Evolutionary conservation across 92 coral and sea anemone genomes (phyloP), one percentile per base, ranked within the genome.

Genomic region (Meandrina meandrites): DNA sequence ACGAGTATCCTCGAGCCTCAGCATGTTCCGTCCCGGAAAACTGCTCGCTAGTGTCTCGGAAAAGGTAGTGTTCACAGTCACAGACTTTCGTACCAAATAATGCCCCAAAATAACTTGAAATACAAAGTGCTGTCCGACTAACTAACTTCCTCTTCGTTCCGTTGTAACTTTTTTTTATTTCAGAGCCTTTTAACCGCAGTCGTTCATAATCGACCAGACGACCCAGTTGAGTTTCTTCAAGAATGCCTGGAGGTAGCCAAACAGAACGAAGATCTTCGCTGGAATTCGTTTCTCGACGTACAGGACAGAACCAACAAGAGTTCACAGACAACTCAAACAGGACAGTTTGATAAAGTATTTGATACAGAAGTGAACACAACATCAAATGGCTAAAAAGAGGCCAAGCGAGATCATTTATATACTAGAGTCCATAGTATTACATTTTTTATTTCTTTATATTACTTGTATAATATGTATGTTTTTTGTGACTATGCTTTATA

Each of bases 111-210:
- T 40, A 40, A 40, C 45, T 40, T 40, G 45, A 40, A 40, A 40
- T 40, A 40, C 45, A 40, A 40, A 40, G 45, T 40, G 45, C 45
- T 40, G 45, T 40, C 45, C 45, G 45, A 40, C 2, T 40, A 40
- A 40, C 45, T 40, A 24, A 24, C 68, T 60, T 60, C 27, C 67
- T 22, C 67, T 57, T n/a, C 21, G 0, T 60, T 80, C 4, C 17
- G 30, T n/a, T 34, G 0, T 3, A 31, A 4, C 42, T 54, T 64
- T 87, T 3, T 45, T 16, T 76, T 53, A 1, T 85, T 83, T 70
- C 77, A 94, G 98, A 91, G 98, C 88, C 92, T 94, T 22, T 70
- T 94, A 72, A 94, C 98, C 0, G 98, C 96, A 21, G 70, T 94
- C 31, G 96, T 94, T 8, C 98, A 94, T 48, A 90, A 91, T 75